phyloP scores from a whole-genome alignment of 53 echinoderm and acorn worm genomes.

The Antedon mediterranea region DNA sequence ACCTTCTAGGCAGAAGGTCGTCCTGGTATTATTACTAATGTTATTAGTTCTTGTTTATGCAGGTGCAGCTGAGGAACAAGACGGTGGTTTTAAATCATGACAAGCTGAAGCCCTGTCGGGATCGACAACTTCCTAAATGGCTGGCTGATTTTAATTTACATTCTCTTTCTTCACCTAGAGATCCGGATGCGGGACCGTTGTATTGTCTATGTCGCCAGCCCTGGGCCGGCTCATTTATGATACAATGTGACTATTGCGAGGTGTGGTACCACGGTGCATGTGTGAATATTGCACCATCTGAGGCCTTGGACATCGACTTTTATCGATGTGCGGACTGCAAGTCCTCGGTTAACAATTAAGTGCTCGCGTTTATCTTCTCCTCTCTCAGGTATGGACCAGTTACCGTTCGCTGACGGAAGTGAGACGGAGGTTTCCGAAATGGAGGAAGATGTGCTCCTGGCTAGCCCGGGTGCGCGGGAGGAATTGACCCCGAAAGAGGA shows the following conservation, averaged over 20 bases:
- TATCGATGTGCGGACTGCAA: neutral
- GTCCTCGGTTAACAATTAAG: too few species aligned
- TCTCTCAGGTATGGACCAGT: too few species aligned
- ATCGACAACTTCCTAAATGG: slow-evolving; percentile 23
- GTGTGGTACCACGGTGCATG: neutral
- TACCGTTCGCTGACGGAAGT: too few species aligned
- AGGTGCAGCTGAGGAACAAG: slow-evolving; percentile 16
- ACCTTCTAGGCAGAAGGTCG: slow-evolving; percentile 41
- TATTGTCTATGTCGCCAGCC: neutral
- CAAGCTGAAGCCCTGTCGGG: slow-evolving; percentile 23
- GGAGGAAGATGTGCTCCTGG: too few species aligned
- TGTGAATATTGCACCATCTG: neutral
- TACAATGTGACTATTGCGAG: neutral
- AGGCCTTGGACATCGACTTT: neutral
- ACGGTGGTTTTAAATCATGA: slow-evolving; percentile 24
- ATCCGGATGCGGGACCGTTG: neutral
- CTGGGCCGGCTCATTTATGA: neutral
- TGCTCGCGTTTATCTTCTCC: too few species aligned
- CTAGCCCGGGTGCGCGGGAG: too few species aligned
- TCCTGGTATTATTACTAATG: slow-evolving; percentile 9
- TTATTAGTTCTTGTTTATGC: slow-evolving; percentile 13
- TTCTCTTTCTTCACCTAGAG: neutral
- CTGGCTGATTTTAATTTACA: slow-evolving; percentile 1
- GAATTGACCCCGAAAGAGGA: too few species aligned
- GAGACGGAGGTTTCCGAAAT: too few species aligned